Conservation (phyloP, 2,113 vertebrate genomes). For the Ictalurus furcatus region DNA sequence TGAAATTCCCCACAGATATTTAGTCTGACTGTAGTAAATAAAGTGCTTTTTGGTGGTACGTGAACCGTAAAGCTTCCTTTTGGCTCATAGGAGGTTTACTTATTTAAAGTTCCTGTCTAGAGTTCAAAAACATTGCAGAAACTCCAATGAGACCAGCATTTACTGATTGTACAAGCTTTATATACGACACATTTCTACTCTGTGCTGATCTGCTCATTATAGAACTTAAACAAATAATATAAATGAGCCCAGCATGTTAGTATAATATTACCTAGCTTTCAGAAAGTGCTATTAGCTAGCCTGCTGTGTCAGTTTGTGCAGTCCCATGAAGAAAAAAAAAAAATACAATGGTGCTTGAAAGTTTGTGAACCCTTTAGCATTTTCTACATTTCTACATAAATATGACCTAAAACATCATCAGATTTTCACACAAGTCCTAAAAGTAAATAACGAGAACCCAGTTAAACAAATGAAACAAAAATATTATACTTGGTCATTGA, state of each 20-base stretch:
- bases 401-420: no score
- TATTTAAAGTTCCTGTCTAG: neutral
- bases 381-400: no score
- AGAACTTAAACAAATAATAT: neutral
- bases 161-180: neutral
- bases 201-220: neutral
- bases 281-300: neutral
- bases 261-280: neutral
- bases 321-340: neutral
- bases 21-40: neutral
- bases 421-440: no score
- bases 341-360: no score
- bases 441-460: no score
- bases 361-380: no score
- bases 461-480: no score
- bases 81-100: neutral
- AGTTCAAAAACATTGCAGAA: neutral
- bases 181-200: neutral
- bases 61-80: neutral
- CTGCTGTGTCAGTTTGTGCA: neutral
- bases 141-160: neutral
- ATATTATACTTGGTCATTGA: no score
- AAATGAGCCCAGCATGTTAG: neutral
- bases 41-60: neutral
- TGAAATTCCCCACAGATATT: slow-evolving; percentile 15